phyloP scores from a whole-genome alignment of 2,888 invertebrate species.

The Aricia artaxerxes region DNA sequence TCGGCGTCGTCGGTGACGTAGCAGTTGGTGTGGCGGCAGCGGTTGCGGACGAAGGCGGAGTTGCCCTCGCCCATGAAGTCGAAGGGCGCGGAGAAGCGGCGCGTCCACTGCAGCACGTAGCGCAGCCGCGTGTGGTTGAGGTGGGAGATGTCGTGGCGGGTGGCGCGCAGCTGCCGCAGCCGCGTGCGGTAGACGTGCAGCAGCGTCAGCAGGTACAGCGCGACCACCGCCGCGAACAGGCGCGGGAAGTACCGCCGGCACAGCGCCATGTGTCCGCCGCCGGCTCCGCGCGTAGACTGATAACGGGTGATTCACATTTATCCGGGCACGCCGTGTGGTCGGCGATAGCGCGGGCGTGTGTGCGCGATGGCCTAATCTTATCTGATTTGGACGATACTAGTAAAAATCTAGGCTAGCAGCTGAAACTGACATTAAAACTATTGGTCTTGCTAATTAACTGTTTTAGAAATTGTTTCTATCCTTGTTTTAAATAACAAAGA shows the following conservation, averaged over 20 bases:
- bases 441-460: no score
- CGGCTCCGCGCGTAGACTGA: neutral
- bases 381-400: neutral
- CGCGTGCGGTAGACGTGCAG: constrained; percentile 4
- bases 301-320: neutral
- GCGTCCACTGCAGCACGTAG: constrained; percentile 43
- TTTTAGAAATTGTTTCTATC: no score
- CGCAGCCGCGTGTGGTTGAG: constrained; percentile 32
- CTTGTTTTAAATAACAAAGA: no score
- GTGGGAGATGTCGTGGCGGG: constrained; percentile 10
- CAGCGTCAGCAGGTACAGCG: constrained; percentile 3
- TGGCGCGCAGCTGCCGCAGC: constrained; percentile 2
- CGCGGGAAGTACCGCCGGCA: neutral
- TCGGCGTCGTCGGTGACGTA: constrained; percentile 42
- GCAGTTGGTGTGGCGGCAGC: constrained; percentile 44
- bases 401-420: neutral
- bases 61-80: constrained; percentile 40
- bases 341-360: neutral
- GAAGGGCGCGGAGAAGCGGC: constrained; percentile 40
- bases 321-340: neutral
- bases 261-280: neutral
- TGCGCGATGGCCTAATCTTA: neutral
- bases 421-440: no score
- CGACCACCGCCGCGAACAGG: neutral
- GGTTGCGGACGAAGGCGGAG: constrained; percentile 40